phyloP scores from a whole-genome alignment of 2,113 vertebrate species.

The Micronisus gabar region DNA sequence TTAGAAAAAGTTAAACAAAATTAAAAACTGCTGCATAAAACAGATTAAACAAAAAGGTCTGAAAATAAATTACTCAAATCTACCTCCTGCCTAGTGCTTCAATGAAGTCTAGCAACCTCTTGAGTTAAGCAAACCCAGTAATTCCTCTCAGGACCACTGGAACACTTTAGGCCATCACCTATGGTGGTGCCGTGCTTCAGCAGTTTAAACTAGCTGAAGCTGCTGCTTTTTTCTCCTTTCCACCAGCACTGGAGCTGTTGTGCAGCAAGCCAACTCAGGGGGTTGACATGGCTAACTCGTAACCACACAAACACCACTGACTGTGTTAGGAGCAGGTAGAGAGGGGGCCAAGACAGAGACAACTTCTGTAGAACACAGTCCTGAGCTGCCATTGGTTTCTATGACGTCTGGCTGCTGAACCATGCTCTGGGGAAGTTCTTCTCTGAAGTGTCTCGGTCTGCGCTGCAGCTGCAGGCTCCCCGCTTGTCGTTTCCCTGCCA shows the following conservation, averaged over 20 bases:
- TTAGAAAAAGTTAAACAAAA: not conserved
- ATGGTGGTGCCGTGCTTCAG: not conserved
- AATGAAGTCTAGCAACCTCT: not conserved
- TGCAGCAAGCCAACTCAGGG: accelerated
- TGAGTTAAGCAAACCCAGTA: not conserved
- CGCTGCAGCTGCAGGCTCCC: not conserved
- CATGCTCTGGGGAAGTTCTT: not conserved
- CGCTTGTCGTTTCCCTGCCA: accelerated
- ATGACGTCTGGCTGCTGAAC: not conserved
- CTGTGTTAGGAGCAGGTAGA: not conserved
- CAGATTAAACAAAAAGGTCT: not conserved
- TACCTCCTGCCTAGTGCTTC: not conserved
- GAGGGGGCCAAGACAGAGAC: not conserved
- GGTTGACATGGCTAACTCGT: accelerated
- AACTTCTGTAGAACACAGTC: not conserved
- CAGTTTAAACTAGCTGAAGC: not conserved
- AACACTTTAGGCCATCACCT: not conserved
- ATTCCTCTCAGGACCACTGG: not conserved
- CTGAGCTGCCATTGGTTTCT: not conserved
- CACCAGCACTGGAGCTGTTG: not conserved
- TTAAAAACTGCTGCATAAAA: not conserved
- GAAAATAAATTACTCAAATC: not conserved
- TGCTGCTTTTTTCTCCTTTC: not conserved
- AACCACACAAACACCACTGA: not conserved
- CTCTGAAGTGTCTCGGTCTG: accelerated